These are phyloP conservation scores for Eumaeus atala DNA, from an alignment of 1,140 invertebrate species.

Conservation along the genomic window DNA sequence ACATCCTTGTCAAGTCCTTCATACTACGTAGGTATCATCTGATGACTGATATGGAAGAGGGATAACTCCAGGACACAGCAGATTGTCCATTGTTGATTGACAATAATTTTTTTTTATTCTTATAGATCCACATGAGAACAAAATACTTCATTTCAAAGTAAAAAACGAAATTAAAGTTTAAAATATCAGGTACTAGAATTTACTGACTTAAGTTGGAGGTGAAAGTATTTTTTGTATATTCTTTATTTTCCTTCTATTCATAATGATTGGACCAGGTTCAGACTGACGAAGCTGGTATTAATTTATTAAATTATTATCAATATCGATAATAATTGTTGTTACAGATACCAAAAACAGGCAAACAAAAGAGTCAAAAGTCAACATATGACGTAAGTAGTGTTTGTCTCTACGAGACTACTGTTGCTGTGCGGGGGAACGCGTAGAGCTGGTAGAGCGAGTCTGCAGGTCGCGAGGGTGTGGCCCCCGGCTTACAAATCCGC, in stretches of 20 bases:
- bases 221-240: too few species aligned
- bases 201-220: too few species aligned
- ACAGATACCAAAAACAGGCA: not conserved
- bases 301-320: not conserved
- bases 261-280: not conserved
- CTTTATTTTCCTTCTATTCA: not conserved
- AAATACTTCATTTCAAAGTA: too few species aligned
- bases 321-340: not conserved
- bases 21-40: too few species aligned
- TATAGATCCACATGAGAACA: too few species aligned
- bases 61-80: too few species aligned
- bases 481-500: slow-evolving; percentile 48
- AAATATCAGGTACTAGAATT: too few species aligned
- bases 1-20: too few species aligned
- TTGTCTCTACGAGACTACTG: not conserved
- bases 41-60: too few species aligned
- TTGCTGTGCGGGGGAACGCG: not conserved
- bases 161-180: too few species aligned
- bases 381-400: not conserved
- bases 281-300: not conserved
- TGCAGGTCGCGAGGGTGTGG: slow-evolving; percentile 25
- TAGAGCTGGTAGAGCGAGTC: not conserved
- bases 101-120: too few species aligned
- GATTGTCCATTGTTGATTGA: too few species aligned
- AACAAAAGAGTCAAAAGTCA: slow-evolving; percentile 7